Conservation (phyloP, 2,888 invertebrate genomes). For the Belgica antarctica region DNA sequence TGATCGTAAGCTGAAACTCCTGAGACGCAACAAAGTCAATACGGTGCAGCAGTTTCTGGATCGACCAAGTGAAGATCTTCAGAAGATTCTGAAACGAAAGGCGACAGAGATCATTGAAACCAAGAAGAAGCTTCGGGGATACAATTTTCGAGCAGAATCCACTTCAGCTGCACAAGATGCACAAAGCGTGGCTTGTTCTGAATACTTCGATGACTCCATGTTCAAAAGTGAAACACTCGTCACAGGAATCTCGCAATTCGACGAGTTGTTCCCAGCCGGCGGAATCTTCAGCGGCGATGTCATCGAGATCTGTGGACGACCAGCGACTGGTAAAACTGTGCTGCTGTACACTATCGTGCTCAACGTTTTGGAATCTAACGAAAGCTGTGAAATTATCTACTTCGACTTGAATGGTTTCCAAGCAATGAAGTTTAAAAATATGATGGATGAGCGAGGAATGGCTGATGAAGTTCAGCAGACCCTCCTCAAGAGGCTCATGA, state of each 20-base stretch:
- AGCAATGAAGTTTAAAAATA: not conserved
- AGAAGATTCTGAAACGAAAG: too few species aligned
- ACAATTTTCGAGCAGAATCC: too few species aligned
- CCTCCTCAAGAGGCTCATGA: not conserved
- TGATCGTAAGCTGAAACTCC: too few species aligned
- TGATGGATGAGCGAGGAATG: not conserved
- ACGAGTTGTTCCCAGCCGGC: not conserved
- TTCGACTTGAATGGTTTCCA: not conserved
- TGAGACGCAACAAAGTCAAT: too few species aligned
- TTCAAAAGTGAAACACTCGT: not conserved
- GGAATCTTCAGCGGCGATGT: not conserved
- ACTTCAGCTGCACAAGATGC: too few species aligned
- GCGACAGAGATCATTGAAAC: too few species aligned
- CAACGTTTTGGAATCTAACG: not conserved
- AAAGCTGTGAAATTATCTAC: not conserved
- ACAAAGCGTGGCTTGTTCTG: too few species aligned
- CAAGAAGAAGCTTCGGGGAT: too few species aligned
- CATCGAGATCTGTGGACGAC: not conserved
- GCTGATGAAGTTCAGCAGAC: not conserved
- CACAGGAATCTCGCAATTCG: not conserved
- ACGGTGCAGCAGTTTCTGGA: too few species aligned
- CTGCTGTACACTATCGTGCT: slow-evolving; percentile 2
- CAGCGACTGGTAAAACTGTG: slow-evolving; percentile 8
- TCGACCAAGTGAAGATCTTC: too few species aligned
- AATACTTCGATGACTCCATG: not conserved